Base-by-base conservation (phyloP, 1,140 invertebrate species). In the Aplysia californica region DNA sequence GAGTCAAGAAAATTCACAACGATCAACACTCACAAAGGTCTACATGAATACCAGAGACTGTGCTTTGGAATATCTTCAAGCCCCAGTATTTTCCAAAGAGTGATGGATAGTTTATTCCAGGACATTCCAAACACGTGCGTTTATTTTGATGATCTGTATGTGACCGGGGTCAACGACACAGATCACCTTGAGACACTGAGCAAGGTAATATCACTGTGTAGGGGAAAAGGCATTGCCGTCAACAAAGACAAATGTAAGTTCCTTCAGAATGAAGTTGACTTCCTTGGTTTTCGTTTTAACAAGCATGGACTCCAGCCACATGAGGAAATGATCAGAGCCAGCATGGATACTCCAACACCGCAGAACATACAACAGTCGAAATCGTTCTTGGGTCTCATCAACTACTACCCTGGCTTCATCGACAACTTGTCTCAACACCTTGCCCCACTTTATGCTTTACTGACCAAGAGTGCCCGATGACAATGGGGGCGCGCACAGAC, bases 211-310 rank as follows among this genome's bases (percentile, higher is more conserved):
- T 15, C 10, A 10, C 10, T 50, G 10, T 20, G 18, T n/a, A 70
- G 61, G 44, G 66, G 81, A 58, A 86, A 88, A 2, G 87, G 87
- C 26, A 75, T 91, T 3, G 89, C 86, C 5, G 80, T 91, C 1
- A 91, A 89, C 31, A 76, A 87, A 18, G 68, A 84, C 65, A 91
- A 91, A 83, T 88, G 83, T 65, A n/a, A 41, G 20, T 85, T 88
- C 67, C 33, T 79, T 23, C 55, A 33, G n/a, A n/a, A 29, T 36
- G 83, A 81, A 81, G 78, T 90, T 18, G 72, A 76, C 6, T 88
- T 85, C 73, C 74, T 90, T 21, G 87, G 89, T 2, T 87, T 86
- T 77, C 79, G 75, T 0, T 85, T 90, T 31, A 65, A 80, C 55
- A 55, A 50, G 21, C 33, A 80, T n/a, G 84, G 82, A 0, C 69